Percentiles rank a stretch among this genome's conserved stretches.
These are phyloP conservation scores for Oryctes rhinoceros DNA, from an alignment of 1,140 invertebrate genomes.

Conservation along the genomic window DNA sequence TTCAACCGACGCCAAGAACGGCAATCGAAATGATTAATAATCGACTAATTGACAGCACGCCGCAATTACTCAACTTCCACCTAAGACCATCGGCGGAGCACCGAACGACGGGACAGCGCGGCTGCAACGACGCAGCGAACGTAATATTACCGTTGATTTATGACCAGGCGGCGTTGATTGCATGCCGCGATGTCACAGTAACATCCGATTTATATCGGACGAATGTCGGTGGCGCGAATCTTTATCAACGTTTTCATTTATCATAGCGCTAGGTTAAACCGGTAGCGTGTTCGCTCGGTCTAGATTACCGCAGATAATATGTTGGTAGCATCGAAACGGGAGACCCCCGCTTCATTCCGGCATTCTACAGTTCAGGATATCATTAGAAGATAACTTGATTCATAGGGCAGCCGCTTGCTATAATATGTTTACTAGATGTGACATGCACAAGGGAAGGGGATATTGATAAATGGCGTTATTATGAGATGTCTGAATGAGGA, in stretches of 20 bases:
- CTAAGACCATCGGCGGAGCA: neutral
- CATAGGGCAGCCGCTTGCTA: too few species aligned
- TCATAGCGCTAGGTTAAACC: neutral
- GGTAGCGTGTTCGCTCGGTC: neutral
- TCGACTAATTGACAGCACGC: slow-evolving; percentile 13
- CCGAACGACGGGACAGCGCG: neutral
- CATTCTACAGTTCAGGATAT: too few species aligned
- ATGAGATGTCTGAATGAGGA: too few species aligned
- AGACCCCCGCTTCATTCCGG: too few species aligned
- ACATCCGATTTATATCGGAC: slow-evolving; percentile 8
- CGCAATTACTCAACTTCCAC: slow-evolving; percentile 25
- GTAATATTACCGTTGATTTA: neutral
- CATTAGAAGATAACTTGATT: too few species aligned
- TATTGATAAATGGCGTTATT: too few species aligned
- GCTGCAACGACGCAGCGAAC: neutral
- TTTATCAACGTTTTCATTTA: slow-evolving; percentile 7
- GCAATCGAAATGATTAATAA: slow-evolving; percentile 21
- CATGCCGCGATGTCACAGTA: slow-evolving; percentile 2
- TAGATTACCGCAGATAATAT: too few species aligned
- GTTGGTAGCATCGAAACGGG: too few species aligned
- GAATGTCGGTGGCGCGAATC: neutral
- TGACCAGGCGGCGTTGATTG: slow-evolving; percentile 6
- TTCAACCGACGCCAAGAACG: neutral
- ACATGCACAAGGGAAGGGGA: too few species aligned
- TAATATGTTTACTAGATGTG: too few species aligned